A percentile compares a stretch with the other conserved stretches of the same genome.
Evolutionary conservation across 2,113 vertebrate species (phyloP).

Genomic region (Oncorhynchus nerka): DNA sequence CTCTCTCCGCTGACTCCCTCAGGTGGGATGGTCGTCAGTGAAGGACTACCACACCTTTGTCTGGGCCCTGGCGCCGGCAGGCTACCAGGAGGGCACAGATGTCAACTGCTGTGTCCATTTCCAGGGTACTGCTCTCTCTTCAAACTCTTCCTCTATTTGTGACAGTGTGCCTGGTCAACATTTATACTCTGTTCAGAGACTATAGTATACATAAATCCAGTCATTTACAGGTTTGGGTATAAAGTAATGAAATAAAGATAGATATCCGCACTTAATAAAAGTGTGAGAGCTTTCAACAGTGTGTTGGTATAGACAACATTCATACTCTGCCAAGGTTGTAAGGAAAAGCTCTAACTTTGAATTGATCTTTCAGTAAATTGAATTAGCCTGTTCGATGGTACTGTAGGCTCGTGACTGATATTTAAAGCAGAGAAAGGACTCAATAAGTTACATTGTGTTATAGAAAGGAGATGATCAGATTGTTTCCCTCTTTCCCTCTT

Average conservation of each 20-base stretch:
- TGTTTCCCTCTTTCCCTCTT: too few relatives aligned
- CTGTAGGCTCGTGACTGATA: background rate
- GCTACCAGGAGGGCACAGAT: slow-evolving; percentile 68
- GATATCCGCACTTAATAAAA: too few relatives aligned
- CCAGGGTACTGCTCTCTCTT: slow-evolving; percentile 73
- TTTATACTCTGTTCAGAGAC: background rate
- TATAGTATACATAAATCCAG: too few relatives aligned
- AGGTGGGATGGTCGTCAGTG: slow-evolving; percentile 83
- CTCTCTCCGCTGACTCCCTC: slow-evolving; percentile 11
- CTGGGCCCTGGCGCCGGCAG: slow-evolving; percentile 79
- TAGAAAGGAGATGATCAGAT: background rate
- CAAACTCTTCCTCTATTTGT: slow-evolving; percentile 24
- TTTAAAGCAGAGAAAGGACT: slow-evolving; percentile 8
- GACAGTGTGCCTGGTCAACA: background rate
- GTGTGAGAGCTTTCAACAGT: too few relatives aligned
- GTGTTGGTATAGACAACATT: slow-evolving; percentile 7
- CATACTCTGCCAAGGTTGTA: slow-evolving; percentile 25
- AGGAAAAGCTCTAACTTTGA: slow-evolving; percentile 42
- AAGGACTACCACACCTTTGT: slow-evolving; percentile 89
- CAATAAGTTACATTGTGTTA: background rate
- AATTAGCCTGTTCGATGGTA: slow-evolving; percentile 25
- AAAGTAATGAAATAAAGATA: too few relatives aligned
- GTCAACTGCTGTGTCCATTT: slow-evolving; percentile 86
- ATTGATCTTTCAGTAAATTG: slow-evolving; percentile 46
- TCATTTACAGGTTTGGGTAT: background rate